These are phyloP conservation scores for Microtus montanus DNA, from an alignment of 2,113 vertebrate genomes.

Conservation along the genomic window DNA sequence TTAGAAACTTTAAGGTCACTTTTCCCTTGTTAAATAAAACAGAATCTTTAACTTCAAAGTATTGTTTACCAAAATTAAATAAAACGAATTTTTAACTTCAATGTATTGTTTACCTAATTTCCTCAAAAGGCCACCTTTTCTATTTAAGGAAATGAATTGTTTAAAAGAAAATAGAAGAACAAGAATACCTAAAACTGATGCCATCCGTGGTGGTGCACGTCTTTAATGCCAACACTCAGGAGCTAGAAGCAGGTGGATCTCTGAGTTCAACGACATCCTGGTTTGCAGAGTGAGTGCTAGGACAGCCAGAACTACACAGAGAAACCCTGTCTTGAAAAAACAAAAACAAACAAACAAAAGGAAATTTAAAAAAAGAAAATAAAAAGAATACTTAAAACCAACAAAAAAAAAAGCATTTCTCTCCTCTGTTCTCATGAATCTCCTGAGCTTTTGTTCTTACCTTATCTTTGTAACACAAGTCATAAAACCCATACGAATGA, in stretches of 20 bases:
- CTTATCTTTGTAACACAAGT: conserved; percentile 34
- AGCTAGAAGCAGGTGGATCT: background rate
- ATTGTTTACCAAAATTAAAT: background rate
- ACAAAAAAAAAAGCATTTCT: conserved; percentile 47
- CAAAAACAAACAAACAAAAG: background rate
- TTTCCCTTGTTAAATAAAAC: background rate
- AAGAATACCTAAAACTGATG: conserved; percentile 31
- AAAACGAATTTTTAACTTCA: conserved; percentile 21
- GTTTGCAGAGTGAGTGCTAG: background rate
- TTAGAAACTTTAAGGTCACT: background rate
- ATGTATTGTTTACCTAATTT: conserved; percentile 37
- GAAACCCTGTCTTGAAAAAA: background rate
- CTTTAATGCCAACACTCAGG: background rate
- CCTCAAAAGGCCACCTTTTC: conserved; percentile 7
- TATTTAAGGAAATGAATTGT: background rate
- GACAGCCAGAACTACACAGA: background rate
- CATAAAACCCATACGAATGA: conserved; percentile 47
- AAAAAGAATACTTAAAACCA: conserved; percentile 18
- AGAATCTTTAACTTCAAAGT: conserved; percentile 32
- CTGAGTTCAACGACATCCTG: background rate
- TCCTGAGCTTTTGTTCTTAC: conserved; percentile 56
- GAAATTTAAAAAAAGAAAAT: too few relatives aligned
- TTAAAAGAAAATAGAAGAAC: background rate
- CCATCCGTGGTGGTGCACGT: accelerated
- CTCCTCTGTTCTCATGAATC: background rate